Evolutionary conservation across 64 coral and sea anemone species (phyloP), one percentile per base, ranked within the genome.

Genomic region (Porites australiensis): DNA sequence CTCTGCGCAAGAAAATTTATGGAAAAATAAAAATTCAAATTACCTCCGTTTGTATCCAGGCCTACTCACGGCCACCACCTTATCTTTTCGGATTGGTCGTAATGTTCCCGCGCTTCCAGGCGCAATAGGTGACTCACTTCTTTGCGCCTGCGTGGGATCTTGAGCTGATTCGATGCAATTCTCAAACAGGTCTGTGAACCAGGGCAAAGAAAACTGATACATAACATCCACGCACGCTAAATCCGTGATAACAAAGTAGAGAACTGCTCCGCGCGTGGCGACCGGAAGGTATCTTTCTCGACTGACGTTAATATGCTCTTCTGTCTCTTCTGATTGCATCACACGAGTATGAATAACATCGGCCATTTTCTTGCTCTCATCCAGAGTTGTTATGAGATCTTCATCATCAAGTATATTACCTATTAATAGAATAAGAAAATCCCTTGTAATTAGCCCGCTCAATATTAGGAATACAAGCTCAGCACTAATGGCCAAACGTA

Each of bases 351-450:
- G 96, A 72, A 98, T 93, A 18, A 90, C 88, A 88, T 95, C 72
- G 8, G 96, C 93, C 87, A 95, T 93, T 66, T 98, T 98, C 70
- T 95, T 91, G 54, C 96, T 98, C 12, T 93, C 96, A 64, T 96
- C 96, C 74, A 98, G 74, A 18, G 96, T 98, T 5, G 87, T 75
- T 79, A 98, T 93, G 19, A 98, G 96, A 48, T 95, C 96, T 82
- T 95, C 90, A 63, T 98, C 96, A 88, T 98, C 96, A 13, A 98
- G 82, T 75, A 98, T 98, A 72, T 98, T 98, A 76, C 73, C 73
- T 76, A 14, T 4, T 76, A 6, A 76, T 50, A 0, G 5, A 49
- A 76, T 57, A 9, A 57, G 3, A 57, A 57, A 9, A 57, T 12
- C 54, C 12, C 12, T 12, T 57, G 54, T 57, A 57, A 57, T 7